Evolutionary conservation across 2,113 vertebrate species (phyloP), one percentile per base, ranked within the genome.

Genomic region (Tragulus kanchil): DNA sequence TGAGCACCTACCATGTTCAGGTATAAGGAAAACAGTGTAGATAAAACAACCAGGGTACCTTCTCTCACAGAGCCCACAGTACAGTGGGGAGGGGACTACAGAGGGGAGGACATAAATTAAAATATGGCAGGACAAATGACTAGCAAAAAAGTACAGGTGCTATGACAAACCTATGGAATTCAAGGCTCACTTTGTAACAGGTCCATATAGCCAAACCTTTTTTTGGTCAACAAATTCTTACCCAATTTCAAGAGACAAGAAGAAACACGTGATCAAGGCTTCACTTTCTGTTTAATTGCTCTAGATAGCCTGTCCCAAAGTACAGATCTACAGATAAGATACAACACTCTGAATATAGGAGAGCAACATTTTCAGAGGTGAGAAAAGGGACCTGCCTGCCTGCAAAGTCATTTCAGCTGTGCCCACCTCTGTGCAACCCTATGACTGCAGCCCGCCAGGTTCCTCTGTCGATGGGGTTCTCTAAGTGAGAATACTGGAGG

Each of bases 171-270:
- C n/a, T n/a, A n/a, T n/a, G n/a, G n/a, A n/a, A n/a, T n/a, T n/a
- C n/a, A n/a, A n/a, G n/a, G n/a, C n/a, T n/a, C n/a, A n/a, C n/a
- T n/a, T n/a, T n/a, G n/a, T n/a, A n/a, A n/a, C n/a, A n/a, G n/a
- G n/a, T n/a, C n/a, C n/a, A n/a, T n/a, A n/a, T n/a, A n/a, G n/a
- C n/a, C n/a, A n/a, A n/a, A n/a, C n/a, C n/a, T n/a, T n/a, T n/a
- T n/a, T n/a, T n/a, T 11, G 19, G 7, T 62, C 59, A 94, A 71
- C 16, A 25, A 83, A n/a, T 73, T 89, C 52, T 52, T 59, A 61
- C 19, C n/a, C 54, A 86, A 25, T 77, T 85, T 82, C 21, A 96
- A 89, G 52, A 36, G 52, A 81, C 25, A 94, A 89, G 26, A 89
- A 65, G 84, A 73, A 56, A 36, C 4, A 58, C 73, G 15, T 25